Evolutionary conservation across 2,113 vertebrate genomes (phyloP), one percentile per base, ranked within the genome.

Genomic region (Hemichromis elongatus): DNA sequence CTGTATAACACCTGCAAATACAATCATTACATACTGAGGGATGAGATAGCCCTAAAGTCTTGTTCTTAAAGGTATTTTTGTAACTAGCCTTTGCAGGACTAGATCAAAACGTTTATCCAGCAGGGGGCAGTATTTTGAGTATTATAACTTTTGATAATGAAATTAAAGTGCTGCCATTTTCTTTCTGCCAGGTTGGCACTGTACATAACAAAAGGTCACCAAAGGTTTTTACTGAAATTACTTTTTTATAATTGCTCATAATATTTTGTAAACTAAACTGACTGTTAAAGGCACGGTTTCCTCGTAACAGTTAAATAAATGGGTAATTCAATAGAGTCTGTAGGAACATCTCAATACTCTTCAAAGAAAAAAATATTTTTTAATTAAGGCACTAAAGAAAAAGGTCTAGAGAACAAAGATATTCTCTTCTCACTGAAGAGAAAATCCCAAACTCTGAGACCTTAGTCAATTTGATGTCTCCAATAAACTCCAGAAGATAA

Each of bases 401-500:
- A 61, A 11, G 28, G 33, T 61, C 0, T 33, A 61, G 0, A 61
- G 28, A 33, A 16, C 57, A 35, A 61, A 61, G 9, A 1, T 4
- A 2, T 28, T 61, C 57, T 61, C 5, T 61, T 59, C 28, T 59
- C 56, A 59, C 28, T 6, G 6, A 6, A 61, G 57, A 33, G 28
- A 33, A 28, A 21, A 3, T 52, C 50, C 8, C 8, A 2, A n/a
- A 21, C 52, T 61, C 28, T 19, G 5, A 61, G 16, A 19, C 19
- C 0, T 19, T 59, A 9, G 13, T 33, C 28, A 19, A 33, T 61
- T 61, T 5, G 2, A 33, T 33, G 57, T 0, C 57, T 11, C 16
- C 57, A 3, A 11, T n/a, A 35, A 61, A 6, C 5, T 0, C 2
- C 1, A 61, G 57, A 11, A 35, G 57, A 35, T 61, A n/a, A 61